Base-by-base conservation (phyloP, 2,797 vertebrate genomes). In the Channallabes apus region DNA sequence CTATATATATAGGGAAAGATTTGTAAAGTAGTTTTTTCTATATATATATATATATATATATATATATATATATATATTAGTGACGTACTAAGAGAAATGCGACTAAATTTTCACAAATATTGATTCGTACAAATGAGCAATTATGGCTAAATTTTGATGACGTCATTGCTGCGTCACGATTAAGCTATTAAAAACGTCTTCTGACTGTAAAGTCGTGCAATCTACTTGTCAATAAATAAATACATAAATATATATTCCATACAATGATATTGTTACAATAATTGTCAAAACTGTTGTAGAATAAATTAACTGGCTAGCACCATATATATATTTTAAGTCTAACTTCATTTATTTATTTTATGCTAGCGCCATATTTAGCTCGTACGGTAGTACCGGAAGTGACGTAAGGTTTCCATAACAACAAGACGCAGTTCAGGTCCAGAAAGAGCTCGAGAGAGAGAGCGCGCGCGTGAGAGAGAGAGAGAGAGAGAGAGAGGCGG, bases 401-500 rank as follows among this genome's bases (percentile, higher is more conserved):
- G 78, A 80, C 78, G 78, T 51, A 46, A 46, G 35, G 78, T 80
- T 80, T 80, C 78, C 78, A 80, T 80, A 5, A 9, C 59, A 27
- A 80, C 78, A 46, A 46, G 61, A 80, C 61, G 24, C 59, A 18
- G 59, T n/a, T 46, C 3, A 5, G 54, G 17, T 59, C 3, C 75
- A 35, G 38, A 64, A 24, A 3, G 2, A 41, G 3, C 1, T 12
- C 35, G 17, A 6, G 35, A 35, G 35, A 38, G 46, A 51, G 46
- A 51, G 46, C n/a, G n/a, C n/a, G n/a, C n/a, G n/a, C n/a, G n/a
- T n/a, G 20, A 0, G 24, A 24, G 6, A 24, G 22, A 24, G 38
- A 38, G 38, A 4, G 41, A 12, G 41, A 9, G 46, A 51, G 46
- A 51, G 46, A 65, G 24, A 76, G 46, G 11, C 11, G 24, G 75